These are phyloP conservation scores for Temnothorax longispinosus DNA, from an alignment of 1,140 invertebrate species.

Conservation along the genomic window DNA sequence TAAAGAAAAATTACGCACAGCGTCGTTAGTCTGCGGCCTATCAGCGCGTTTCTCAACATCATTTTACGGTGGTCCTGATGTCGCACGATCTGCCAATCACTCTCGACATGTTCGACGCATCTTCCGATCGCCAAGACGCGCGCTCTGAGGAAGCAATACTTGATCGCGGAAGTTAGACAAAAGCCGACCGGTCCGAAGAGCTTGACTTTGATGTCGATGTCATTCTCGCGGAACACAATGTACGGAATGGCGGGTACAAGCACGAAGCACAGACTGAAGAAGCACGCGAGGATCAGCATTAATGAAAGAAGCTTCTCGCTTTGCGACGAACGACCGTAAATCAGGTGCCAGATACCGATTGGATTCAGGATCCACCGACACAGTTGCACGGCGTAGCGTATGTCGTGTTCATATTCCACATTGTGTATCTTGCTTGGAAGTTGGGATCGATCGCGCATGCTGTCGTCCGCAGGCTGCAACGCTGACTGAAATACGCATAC, in stretches of 20 bases:
- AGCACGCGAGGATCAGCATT: conserved; percentile 4
- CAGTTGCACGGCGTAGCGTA: conserved; percentile 64
- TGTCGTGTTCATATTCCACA: conserved; percentile 54
- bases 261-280: conserved; percentile 42
- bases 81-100: conserved; percentile 63
- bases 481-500: conserved; percentile 33
- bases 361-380: conserved; percentile 65
- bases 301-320: conserved; percentile 1
- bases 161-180: conserved; percentile 61
- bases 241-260: conserved; percentile 48
- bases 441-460: conserved; percentile 47
- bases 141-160: conserved; percentile 59
- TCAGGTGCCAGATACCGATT: conserved; percentile 72
- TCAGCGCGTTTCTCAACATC: conserved; percentile 61
- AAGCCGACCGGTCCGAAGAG: conserved; percentile 68
- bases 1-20: conserved; percentile 63
- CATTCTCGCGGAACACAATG: conserved; percentile 40
- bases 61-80: conserved; percentile 21
- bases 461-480: not conserved
- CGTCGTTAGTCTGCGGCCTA: conserved; percentile 59
- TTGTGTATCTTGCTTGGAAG: conserved; percentile 7
- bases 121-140: conserved; percentile 3
- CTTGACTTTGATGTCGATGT: conserved; percentile 59
- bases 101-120: conserved; percentile 65
- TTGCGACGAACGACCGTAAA: conserved; percentile 1